A percentile compares a stretch with the other conserved stretches of the same genome.
These are phyloP conservation scores for Aldrovandia affinis DNA, from an alignment of 2,797 vertebrate species.

Conservation along the genomic window DNA sequence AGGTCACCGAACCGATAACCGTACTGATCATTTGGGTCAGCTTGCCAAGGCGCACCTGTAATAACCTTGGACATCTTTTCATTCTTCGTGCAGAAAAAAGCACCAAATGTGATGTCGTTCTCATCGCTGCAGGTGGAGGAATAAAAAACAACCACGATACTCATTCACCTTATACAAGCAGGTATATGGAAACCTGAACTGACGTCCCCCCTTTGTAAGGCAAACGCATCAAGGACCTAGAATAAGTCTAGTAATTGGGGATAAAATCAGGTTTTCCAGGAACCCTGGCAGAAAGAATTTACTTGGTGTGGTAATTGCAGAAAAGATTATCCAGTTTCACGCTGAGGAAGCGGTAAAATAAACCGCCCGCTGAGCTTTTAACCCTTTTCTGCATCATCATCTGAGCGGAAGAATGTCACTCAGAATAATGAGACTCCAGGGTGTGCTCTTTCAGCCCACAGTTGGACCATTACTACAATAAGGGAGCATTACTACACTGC, in stretches of 20 bases:
- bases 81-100: no score
- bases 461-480: no score
- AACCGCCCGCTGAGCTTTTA: background rate
- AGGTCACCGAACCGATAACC: no score
- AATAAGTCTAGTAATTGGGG: background rate
- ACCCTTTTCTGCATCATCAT: background rate
- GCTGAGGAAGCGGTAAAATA: background rate
- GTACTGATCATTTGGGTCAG: no score
- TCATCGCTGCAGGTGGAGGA: background rate
- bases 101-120: background rate
- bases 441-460: no score
- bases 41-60: no score
- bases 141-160: background rate
- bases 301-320: background rate
- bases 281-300: background rate
- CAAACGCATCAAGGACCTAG: background rate
- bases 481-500: no score
- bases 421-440: background rate
- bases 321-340: background rate
- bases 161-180: background rate
- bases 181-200: background rate
- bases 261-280: background rate
- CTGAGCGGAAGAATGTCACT: background rate
- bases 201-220: background rate
- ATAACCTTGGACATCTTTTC: no score